These are phyloP conservation scores for Pogonus chalceus DNA, from an alignment of 1,140 invertebrate species.

Conservation along the genomic window DNA sequence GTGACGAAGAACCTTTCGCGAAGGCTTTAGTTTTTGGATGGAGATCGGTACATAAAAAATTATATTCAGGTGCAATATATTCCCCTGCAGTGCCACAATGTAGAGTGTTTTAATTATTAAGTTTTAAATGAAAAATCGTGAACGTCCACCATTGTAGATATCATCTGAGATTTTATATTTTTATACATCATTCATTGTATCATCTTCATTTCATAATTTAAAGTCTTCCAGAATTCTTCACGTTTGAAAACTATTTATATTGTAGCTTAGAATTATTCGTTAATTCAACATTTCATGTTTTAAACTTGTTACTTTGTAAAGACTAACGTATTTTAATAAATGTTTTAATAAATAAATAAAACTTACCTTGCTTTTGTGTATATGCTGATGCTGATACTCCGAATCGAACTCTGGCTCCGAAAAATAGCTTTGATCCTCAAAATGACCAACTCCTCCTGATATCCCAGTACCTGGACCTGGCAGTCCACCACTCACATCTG, in stretches of 20 bases:
- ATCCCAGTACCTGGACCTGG: conserved; percentile 36
- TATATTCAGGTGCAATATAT: conserved; percentile 60
- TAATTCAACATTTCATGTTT: not conserved
- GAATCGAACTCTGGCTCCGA: conserved; percentile 90
- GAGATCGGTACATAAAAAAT: conserved; percentile 60
- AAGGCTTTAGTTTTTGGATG: conserved; percentile 65
- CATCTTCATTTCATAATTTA: conserved; percentile 6
- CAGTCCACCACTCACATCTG: conserved; percentile 52
- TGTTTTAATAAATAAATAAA: no score
- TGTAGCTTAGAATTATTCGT: not conserved
- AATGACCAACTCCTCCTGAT: conserved; percentile 40
- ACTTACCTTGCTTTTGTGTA: conserved; percentile 84
- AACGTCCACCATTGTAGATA: not conserved
- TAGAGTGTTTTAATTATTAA: conserved; percentile 49
- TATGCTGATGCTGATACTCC: conserved; percentile 87
- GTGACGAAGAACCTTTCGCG: conserved; percentile 61
- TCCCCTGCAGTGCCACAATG: conserved; percentile 54
- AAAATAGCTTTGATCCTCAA: conserved; percentile 79
- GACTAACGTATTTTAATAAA: conserved; percentile 7
- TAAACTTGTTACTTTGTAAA: not conserved
- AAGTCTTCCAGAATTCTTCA: not conserved
- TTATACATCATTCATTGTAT: not conserved
- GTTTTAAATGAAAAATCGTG: not conserved
- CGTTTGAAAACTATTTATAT: not conserved
- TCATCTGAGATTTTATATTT: not conserved